phyloP scores from a whole-genome alignment of 2,888 invertebrate species.

The Drosophila aldrichi region DNA sequence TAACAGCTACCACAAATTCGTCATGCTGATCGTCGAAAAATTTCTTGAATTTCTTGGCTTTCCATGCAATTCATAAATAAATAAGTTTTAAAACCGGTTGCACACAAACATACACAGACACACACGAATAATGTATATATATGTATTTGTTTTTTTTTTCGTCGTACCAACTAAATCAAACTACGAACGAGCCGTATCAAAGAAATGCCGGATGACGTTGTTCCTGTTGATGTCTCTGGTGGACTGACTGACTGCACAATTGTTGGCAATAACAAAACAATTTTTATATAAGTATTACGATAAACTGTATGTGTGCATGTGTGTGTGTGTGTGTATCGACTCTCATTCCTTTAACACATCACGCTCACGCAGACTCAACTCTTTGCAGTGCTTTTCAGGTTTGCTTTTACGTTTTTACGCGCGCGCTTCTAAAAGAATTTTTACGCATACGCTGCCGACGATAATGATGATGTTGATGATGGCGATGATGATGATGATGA shows the following conservation, averaged over 20 bases:
- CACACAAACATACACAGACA: not conserved
- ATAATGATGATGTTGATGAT: slow-evolving; percentile 7
- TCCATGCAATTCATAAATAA: slow-evolving; percentile 4
- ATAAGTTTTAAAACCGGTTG: slow-evolving; percentile 5
- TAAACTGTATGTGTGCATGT: not conserved
- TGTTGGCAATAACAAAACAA: slow-evolving; percentile 51
- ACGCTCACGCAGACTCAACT: slow-evolving; percentile 32
- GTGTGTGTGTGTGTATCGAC: slow-evolving; percentile 16
- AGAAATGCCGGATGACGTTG: slow-evolving; percentile 12
- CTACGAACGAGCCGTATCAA: slow-evolving; percentile 21
- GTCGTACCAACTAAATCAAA: slow-evolving; percentile 10
- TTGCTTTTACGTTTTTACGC: slow-evolving; percentile 75
- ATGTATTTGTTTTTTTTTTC: not conserved
- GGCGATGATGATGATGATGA: slow-evolving; percentile 18
- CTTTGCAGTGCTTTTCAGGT: slow-evolving; percentile 52
- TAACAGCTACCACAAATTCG: not conserved
- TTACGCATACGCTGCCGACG: slow-evolving; percentile 61
- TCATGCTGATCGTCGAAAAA: slow-evolving; percentile 10
- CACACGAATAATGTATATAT: not conserved
- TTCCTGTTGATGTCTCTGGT: slow-evolving; percentile 19
- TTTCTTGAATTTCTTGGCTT: not conserved
- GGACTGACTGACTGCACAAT: slow-evolving; percentile 35
- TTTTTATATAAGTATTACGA: slow-evolving; percentile 32
- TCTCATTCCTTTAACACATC: slow-evolving; percentile 33
- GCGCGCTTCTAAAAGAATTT: slow-evolving; percentile 64